Evolutionary conservation across 2,797 vertebrate species (phyloP).

Genomic region (Xyrichtys novacula): DNA sequence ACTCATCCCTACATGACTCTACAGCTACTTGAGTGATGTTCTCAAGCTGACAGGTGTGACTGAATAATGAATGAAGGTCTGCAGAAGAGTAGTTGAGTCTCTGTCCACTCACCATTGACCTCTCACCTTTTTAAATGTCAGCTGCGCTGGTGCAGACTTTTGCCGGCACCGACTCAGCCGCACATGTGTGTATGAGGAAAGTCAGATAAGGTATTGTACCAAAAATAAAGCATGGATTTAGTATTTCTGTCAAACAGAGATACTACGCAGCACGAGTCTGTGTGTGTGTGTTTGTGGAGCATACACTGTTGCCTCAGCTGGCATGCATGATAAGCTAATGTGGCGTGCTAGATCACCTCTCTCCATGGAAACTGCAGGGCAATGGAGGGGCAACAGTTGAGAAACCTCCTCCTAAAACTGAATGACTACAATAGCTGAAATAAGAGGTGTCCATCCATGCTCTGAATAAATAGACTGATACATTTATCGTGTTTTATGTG

Average conservation of each 20-base stretch:
- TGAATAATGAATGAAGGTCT: conserved; percentile 82
- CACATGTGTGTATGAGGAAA: neutral
- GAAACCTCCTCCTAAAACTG: conserved; percentile 29
- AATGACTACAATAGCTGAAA: conserved; percentile 20
- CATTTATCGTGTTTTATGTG: neutral
- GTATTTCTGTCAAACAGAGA: conserved; percentile 48
- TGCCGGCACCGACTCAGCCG: neutral
- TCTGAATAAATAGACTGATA: neutral
- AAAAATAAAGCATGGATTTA: conserved; percentile 49
- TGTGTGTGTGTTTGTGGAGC: conserved; percentile 30
- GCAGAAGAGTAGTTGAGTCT: conserved; percentile 56
- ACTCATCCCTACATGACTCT: conserved; percentile 43
- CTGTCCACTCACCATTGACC: conserved; percentile 60
- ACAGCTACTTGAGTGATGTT: conserved; percentile 69
- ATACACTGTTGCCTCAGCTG: conserved; percentile 61
- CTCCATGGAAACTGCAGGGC: conserved; percentile 65
- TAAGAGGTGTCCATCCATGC: neutral
- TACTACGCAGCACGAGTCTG: conserved; percentile 23
- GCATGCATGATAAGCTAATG: conserved; percentile 71
- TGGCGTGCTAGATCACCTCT: conserved; percentile 62
- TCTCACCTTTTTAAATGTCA: conserved; percentile 73
- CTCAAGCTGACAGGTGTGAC: conserved; percentile 63
- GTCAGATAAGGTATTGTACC: conserved; percentile 43
- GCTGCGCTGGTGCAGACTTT: conserved; percentile 28
- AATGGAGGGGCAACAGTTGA: conserved; percentile 29